Base-by-base conservation (phyloP, 2,113 vertebrate species). In the Elephantulus edwardii region DNA sequence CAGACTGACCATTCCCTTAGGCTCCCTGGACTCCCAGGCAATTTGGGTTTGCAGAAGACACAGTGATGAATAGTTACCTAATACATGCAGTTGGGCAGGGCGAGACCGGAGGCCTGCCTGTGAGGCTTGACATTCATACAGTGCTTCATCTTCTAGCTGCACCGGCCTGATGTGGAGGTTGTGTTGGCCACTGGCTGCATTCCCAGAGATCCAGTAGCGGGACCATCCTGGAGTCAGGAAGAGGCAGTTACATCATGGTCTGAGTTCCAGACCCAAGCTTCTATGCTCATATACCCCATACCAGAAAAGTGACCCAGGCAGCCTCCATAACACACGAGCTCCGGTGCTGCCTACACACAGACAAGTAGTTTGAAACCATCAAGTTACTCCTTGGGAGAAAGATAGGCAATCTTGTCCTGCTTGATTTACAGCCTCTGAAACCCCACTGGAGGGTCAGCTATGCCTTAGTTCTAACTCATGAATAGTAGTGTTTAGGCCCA, bases 41-140 rank as follows among this genome's bases (percentile, higher is more conserved):
- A 5, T 48, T 20, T 0, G 6, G n/a, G 77, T 46, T 40, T 83
- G 22, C 52, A 28, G 35, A 72, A 42, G 30, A 50, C 10, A 6
- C n/a, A 14, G 26, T 4, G 6, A 1, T 24, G 35, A 44, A 2
- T 38, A 97, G 98, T 98, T 96, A 99, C 98, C 97, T 95, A 98
- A 97, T 80, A 99, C 98, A 2, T 98, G 98, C 93, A 99, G 95
- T 83, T 96, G 98, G 96, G 98, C 98, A 44, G 98, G 97, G 93
- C 98, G 98, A 14, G 98, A 99, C 93, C 98, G 98, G 92, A 99
- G 97, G 0, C 94, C 98, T 0, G 98, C 98, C 97, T 99, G 98
- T 4, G 98, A 98, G 54, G 98, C 98, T 96, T 99, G 98, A 97
- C 98, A 99, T 95, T 99, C 98, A 35, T 99, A 99, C 11, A 97